Evolutionary conservation across 2,888 invertebrate genomes (phyloP).

Genomic region (Cylloceria caligata): DNA sequence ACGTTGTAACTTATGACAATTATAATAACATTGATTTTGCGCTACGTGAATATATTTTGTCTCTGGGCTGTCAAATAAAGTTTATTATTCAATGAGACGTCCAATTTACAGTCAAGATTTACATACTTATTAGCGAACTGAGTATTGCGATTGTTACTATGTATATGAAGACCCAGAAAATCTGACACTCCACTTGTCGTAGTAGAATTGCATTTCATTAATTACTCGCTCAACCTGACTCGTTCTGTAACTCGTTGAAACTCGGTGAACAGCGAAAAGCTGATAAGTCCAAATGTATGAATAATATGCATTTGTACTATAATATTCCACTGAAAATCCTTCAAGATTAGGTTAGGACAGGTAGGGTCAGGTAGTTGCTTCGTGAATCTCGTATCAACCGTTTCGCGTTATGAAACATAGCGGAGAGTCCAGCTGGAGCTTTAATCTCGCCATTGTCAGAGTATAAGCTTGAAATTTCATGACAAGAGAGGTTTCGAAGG

Average conservation of each 20-base stretch:
- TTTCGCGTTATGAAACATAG: not conserved
- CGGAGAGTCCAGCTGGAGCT: conserved; percentile 36
- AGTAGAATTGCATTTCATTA: not conserved
- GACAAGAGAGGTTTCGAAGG: not conserved
- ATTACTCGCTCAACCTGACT: not conserved
- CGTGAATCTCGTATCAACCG: conserved; percentile 44
- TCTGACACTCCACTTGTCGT: not conserved
- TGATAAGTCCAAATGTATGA: conserved; percentile 13
- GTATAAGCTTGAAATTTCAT: conserved; percentile 26
- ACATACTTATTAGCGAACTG: not conserved
- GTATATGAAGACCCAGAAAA: not conserved
- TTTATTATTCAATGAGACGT: not conserved
- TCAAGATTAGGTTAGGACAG: not conserved
- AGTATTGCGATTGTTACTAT: not conserved
- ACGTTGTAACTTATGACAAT: too few relatives aligned
- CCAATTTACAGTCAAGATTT: not conserved
- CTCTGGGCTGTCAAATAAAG: not conserved
- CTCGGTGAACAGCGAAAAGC: conserved; percentile 10
- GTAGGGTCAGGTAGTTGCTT: not conserved
- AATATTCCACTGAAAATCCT: conserved; percentile 7
- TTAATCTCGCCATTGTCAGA: conserved; percentile 48
- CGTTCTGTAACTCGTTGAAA: not conserved
- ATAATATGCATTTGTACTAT: conserved; percentile 17
- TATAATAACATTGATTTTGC: too few relatives aligned
- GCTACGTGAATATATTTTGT: too few relatives aligned